Percentiles rank a stretch among this genome's conserved stretches.
These are phyloP conservation scores for Colossoma macropomum DNA, from an alignment of 2,113 vertebrate genomes.

Conservation along the genomic window DNA sequence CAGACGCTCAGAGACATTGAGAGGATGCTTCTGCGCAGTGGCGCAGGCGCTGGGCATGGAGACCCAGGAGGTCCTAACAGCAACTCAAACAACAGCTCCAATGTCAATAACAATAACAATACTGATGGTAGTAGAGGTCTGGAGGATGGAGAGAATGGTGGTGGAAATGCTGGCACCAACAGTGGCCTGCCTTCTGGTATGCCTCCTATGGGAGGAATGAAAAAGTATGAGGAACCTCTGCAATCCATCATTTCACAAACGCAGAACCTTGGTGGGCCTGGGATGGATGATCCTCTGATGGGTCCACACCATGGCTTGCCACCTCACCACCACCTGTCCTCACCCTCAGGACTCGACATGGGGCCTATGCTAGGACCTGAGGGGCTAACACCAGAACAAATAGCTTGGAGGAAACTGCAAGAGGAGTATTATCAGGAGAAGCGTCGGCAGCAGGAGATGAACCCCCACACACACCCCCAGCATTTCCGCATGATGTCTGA, in stretches of 20 bases:
- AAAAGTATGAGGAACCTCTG: slow-evolving; percentile 93
- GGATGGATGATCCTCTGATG: slow-evolving; percentile 83
- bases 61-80: slow-evolving; percentile 72
- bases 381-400: slow-evolving; percentile 90
- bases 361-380: slow-evolving; percentile 89
- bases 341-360: slow-evolving; percentile 83
- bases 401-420: slow-evolving; percentile 96
- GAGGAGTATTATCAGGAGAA: slow-evolving; percentile 98
- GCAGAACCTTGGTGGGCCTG: slow-evolving; percentile 84
- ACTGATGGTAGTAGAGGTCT: slow-evolving; percentile 68
- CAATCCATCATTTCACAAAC: slow-evolving; percentile 97
- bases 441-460: slow-evolving; percentile 91
- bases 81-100: slow-evolving; percentile 65
- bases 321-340: slow-evolving; percentile 76
- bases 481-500: slow-evolving; percentile 88
- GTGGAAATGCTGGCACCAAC: slow-evolving; percentile 61
- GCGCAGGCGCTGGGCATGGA: slow-evolving; percentile 77
- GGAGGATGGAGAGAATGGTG: slow-evolving; percentile 68
- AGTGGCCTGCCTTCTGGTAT: slow-evolving; percentile 64
- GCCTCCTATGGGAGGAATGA: slow-evolving; percentile 71
- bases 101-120: slow-evolving; percentile 68
- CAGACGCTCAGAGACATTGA: slow-evolving; percentile 96
- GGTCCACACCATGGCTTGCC: slow-evolving; percentile 71
- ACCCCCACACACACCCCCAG: slow-evolving; percentile 82
- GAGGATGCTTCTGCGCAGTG: slow-evolving; percentile 86